Percentiles rank a stretch among this genome's conserved stretches.
phyloP scores from a whole-genome alignment of 2,113 vertebrate genomes.

The Helogale parvula region DNA sequence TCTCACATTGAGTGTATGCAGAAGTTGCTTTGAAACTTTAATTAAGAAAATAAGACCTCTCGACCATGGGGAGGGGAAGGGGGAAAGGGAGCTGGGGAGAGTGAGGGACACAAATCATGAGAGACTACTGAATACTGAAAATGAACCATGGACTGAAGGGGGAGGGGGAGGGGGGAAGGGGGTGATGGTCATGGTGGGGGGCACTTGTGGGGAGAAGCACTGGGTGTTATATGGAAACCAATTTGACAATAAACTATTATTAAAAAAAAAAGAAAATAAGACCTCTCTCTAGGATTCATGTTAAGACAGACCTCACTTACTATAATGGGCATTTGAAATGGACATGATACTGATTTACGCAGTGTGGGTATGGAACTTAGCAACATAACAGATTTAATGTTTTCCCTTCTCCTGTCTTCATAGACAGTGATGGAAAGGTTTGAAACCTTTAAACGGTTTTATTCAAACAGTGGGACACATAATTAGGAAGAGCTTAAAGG shows the following conservation, averaged over 20 bases:
- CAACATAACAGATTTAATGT: not conserved
- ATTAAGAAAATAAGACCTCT: not conserved
- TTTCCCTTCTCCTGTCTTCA: not conserved
- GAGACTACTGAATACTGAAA: too few relatives aligned
- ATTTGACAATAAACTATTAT: too few relatives aligned
- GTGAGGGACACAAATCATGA: too few relatives aligned
- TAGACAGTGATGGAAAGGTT: not conserved
- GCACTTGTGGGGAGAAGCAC: too few relatives aligned
- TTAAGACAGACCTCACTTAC: not conserved
- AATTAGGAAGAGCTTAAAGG: constrained; percentile 55
- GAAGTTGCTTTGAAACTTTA: not conserved
- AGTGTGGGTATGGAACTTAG: not conserved
- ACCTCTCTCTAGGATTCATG: not conserved
- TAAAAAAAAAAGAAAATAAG: too few relatives aligned
- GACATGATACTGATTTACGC: not conserved
- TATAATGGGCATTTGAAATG: not conserved
- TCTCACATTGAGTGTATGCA: not conserved
- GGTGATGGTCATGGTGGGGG: too few relatives aligned
- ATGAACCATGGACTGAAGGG: too few relatives aligned
- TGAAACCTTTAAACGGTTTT: not conserved
- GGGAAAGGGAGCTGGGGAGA: too few relatives aligned
- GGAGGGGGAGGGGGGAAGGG: too few relatives aligned
- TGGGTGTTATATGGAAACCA: too few relatives aligned
- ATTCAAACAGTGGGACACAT: not conserved
- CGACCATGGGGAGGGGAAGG: too few relatives aligned